Percentiles rank a stretch among this genome's conserved stretches.
Conservation (phyloP, 2,113 vertebrate genomes). For the Trematomus loennbergii region DNA sequence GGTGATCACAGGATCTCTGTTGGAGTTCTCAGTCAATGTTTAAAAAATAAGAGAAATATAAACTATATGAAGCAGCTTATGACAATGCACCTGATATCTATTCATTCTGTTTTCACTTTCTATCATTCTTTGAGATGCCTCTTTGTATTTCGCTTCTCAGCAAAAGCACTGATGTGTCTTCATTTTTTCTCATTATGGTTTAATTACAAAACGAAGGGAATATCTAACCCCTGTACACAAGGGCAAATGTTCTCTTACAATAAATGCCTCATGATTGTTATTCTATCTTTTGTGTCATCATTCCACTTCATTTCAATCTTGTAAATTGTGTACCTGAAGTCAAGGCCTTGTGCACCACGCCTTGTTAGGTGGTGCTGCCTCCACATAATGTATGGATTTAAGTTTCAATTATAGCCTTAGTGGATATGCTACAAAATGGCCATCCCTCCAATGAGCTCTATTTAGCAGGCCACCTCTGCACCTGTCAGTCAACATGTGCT, state of each 20-base stretch:
- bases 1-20: background rate
- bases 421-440: constrained; percentile 46
- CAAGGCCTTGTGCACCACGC: background rate
- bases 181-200: constrained; percentile 26
- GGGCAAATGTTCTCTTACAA: constrained; percentile 44
- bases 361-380: constrained; percentile 34
- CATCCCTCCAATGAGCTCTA: constrained; percentile 34
- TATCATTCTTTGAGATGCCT: background rate
- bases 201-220: constrained; percentile 28
- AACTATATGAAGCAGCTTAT: background rate
- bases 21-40: background rate
- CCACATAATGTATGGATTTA: constrained; percentile 36
- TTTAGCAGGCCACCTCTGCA: constrained; percentile 73
- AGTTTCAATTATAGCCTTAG: constrained; percentile 49
- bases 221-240: background rate
- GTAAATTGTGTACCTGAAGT: background rate
- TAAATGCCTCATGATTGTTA: constrained; percentile 56
- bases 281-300: constrained; percentile 32
- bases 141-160: constrained; percentile 9
- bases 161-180: constrained; percentile 11
- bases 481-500: constrained; percentile 80
- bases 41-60: background rate
- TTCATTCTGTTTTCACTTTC: constrained; percentile 1
- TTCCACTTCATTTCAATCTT: background rate
- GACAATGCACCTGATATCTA: background rate